Conservation (phyloP, 2,797 vertebrate genomes). For the Ficedula albicollis region DNA sequence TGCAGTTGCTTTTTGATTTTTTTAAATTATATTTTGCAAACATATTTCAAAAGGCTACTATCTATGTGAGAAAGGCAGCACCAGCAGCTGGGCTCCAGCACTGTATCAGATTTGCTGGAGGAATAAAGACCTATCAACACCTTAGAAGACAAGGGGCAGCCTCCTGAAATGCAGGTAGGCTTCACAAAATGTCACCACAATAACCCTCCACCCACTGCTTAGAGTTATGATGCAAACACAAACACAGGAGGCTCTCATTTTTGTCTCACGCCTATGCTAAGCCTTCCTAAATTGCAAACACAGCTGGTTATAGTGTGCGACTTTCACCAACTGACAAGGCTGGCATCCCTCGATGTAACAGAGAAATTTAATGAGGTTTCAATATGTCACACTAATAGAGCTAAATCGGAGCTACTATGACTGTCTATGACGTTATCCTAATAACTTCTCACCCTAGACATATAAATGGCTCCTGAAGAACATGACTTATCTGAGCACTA, state of each 20-base stretch:
- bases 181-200: neutral
- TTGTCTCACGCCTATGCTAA: neutral
- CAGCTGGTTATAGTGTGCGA: neutral
- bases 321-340: slow-evolving; percentile 11
- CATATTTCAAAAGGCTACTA: neutral
- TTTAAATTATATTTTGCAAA: neutral
- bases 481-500: slow-evolving; percentile 28
- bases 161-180: neutral
- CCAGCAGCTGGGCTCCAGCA: neutral
- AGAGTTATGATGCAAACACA: neutral
- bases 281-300: neutral
- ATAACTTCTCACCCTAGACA: slow-evolving; percentile 14
- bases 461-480: slow-evolving; percentile 35
- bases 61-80: neutral
- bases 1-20: neutral
- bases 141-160: neutral
- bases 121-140: neutral
- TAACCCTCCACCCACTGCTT: neutral
- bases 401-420: neutral
- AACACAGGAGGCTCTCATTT: neutral
- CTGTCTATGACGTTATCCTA: slow-evolving; percentile 35
- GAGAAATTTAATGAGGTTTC: slow-evolving; percentile 45
- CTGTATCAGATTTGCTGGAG: neutral
- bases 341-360: neutral
- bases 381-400: slow-evolving; percentile 27